Base-by-base conservation (phyloP, 1,140 invertebrate genomes). In the Penaeus japonicus region DNA sequence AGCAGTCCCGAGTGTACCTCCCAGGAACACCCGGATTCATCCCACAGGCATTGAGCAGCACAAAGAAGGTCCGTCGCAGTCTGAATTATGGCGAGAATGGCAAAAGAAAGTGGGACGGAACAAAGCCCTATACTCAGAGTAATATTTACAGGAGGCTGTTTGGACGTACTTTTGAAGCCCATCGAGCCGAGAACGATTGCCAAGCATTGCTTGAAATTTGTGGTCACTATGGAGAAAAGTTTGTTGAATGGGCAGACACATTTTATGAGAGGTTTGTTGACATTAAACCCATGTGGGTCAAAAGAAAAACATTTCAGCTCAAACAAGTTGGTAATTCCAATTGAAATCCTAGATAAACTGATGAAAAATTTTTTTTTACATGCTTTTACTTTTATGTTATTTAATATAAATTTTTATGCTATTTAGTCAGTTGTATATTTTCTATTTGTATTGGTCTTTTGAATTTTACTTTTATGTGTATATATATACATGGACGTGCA, bases 181-280 rank as follows among this genome's bases (percentile, higher is more conserved):
- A 89, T 57, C 57, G 57, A 20, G 82, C 87, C 12, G 87, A 89
- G 39, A 20, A 55, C 65, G 87, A 89, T 57, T 84, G 75, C 32
- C 24, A 54, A 39, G 87, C 87, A 4, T 32, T 89, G 20, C 47
- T 89, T 20, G 24, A 84, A 53, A 89, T 89, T 54, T 89, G 87
- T 84, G 82, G 87, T 22, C 77, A 84, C 39, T 89, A 89, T 84
- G 83, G 87, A 3, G 53, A 84, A n/a, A 89, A 39, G 5, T 85
- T 89, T 84, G 77, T 85, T 18, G 32, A 89, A n/a, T 89, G 87
- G 87, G 81, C 87, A 15, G 87, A 89, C 53, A 89, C n/a, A 5
- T 73, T 70, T 79, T n/a, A 57, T 32, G 62, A 59, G 7, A 55
- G 27, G 5, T 89, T 89, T 59, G 27, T 35, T 15, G 53, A 20